Evolutionary conservation across 1,140 invertebrate species (phyloP).

Genomic region (Lysiphlebus fabarum): DNA sequence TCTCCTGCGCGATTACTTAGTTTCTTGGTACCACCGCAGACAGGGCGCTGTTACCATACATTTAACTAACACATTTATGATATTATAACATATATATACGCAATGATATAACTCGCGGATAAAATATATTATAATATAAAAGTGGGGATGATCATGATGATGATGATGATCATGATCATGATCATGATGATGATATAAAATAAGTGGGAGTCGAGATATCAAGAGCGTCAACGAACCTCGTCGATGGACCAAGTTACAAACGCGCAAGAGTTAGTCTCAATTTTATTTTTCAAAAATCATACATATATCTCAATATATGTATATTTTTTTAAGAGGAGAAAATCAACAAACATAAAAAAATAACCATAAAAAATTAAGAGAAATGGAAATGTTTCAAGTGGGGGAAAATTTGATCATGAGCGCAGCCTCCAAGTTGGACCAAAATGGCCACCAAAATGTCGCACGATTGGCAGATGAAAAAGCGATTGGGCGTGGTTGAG

Average conservation of each 20-base stretch:
- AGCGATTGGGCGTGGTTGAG: constrained; percentile 33
- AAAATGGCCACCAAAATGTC: constrained; percentile 39
- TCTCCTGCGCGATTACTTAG: constrained; percentile 1
- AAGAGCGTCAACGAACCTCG: too few species aligned
- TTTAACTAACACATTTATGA: background rate
- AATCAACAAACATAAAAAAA: background rate
- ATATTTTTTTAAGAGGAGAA: constrained; percentile 3
- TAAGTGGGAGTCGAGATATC: too few species aligned
- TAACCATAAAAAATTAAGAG: background rate
- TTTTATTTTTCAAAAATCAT: background rate
- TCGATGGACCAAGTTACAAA: too few species aligned
- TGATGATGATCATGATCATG: too few species aligned
- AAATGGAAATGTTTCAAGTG: background rate
- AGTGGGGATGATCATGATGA: too few species aligned
- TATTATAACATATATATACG: background rate
- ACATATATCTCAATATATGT: too few species aligned
- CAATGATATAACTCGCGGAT: too few species aligned
- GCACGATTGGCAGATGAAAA: constrained; percentile 31
- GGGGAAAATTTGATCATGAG: constrained; percentile 6
- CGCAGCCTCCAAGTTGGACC: constrained; percentile 44
- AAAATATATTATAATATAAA: too few species aligned
- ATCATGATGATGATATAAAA: too few species aligned
- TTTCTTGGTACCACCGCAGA: constrained; percentile 40
- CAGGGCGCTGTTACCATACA: constrained; percentile 23
- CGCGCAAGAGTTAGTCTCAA: too few species aligned